Evolutionary conservation across 2,113 vertebrate genomes (phyloP), one percentile per base, ranked within the genome.

Genomic region (Chascanopsetta lugubris): DNA sequence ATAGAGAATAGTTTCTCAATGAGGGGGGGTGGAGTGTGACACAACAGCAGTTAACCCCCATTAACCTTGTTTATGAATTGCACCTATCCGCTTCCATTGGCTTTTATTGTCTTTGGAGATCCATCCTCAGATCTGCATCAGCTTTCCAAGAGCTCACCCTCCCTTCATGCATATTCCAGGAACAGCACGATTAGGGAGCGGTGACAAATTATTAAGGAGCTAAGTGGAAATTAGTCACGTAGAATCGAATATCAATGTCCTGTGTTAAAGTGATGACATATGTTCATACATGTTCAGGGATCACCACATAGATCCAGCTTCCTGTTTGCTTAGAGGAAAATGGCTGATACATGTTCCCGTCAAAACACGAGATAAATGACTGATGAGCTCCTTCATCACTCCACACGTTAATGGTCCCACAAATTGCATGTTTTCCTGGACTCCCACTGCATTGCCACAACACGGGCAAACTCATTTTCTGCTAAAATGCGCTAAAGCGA

Each of bases 161-260:
- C 36, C 36, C 8, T 30, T 83, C 68, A 74, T 85, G 77, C 82
- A 88, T 82, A 84, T 76, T 77, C 50, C 7, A 69, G 64, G 43
- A 73, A 73, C 17, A 40, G 36, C 36, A 15, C 36, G 36, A 40
- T 40, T 6, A 17, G 15, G n/a, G 13, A 40, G 36, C 15, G 15
- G 15, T 8, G 8, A 5, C 13, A 7, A n/a, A n/a, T 40, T 17
- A 40, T 40, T 40, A 40, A 40, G 15, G 36, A 40, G 36, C 36
- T 79, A 56, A 21, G 40, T 36, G 71, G 55, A 69, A 71, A 77
- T 71, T 49, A 67, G 54, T n/a, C 7, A 24, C 55, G 55, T 62
- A 24, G 27, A 45, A 36, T 54, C 40, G n/a, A 21, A 72, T 34
- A 21, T 13, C 11, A 21, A 29, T 6, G n/a, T 40, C 38, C 11